phyloP scores from a whole-genome alignment of 2,113 vertebrate genomes.

The Brevimyrus niger region DNA sequence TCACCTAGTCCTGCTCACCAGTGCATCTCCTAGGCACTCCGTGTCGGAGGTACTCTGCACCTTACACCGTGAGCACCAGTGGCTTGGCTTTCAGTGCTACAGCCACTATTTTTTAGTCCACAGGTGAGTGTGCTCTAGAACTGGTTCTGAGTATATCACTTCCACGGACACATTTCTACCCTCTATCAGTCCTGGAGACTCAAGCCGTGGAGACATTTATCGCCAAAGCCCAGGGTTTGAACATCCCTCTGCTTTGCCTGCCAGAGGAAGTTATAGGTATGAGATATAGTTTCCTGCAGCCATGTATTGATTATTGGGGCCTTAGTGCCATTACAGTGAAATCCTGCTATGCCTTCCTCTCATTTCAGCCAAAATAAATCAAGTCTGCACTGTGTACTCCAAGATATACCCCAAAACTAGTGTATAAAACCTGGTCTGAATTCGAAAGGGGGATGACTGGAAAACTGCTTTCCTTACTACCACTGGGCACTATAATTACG shows the following conservation, averaged over 20 bases:
- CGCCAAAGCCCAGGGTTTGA: background rate
- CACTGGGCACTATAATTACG: background rate
- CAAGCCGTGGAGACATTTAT: background rate
- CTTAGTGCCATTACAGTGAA: background rate
- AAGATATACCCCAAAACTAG: background rate
- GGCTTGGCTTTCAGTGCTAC: background rate
- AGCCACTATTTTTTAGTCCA: background rate
- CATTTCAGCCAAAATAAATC: background rate
- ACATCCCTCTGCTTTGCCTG: background rate
- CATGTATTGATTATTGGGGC: background rate
- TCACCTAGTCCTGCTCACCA: background rate
- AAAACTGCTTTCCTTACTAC: background rate
- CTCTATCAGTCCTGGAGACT: background rate
- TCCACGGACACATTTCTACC: background rate
- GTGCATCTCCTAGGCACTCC: background rate
- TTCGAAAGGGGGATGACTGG: background rate
- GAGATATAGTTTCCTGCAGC: background rate
- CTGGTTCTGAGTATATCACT: background rate
- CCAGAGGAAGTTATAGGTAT: background rate
- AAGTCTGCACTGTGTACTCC: background rate
- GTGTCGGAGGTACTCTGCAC: background rate
- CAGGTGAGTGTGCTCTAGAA: background rate
- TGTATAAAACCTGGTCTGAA: background rate
- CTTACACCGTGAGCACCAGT: background rate
- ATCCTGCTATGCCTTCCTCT: background rate